Percentiles rank a stretch among this genome's conserved stretches.
These are phyloP conservation scores for Chaenocephalus aceratus DNA, from an alignment of 2,113 vertebrate species.

Conservation along the genomic window DNA sequence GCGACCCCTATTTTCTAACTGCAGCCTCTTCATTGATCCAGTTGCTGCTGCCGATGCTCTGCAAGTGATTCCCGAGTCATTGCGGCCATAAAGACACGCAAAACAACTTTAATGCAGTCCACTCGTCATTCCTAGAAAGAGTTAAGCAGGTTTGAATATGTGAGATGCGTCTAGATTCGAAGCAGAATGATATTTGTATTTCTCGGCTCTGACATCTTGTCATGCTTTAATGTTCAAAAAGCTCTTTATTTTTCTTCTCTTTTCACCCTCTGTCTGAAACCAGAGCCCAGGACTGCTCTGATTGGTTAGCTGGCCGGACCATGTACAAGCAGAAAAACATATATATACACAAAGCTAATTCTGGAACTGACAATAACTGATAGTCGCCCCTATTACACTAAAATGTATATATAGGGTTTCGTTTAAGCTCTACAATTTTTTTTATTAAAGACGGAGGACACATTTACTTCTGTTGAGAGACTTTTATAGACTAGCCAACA, in stretches of 20 bases:
- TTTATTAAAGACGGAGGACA: neutral
- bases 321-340: too few species aligned
- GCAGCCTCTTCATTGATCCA: constrained; percentile 70
- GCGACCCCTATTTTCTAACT: constrained; percentile 61
- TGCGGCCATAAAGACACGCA: constrained; percentile 44
- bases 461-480: neutral
- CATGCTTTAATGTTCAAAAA: too few species aligned
- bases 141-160: neutral
- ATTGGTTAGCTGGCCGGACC: too few species aligned
- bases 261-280: too few species aligned
- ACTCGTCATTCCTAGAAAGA: neutral
- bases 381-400: neutral
- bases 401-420: neutral
- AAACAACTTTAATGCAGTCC: constrained; percentile 12
- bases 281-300: too few species aligned
- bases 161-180: neutral
- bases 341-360: too few species aligned
- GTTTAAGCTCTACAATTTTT: neutral
- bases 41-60: constrained; percentile 51
- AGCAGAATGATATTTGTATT: too few species aligned
- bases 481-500: neutral
- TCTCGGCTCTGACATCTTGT: too few species aligned
- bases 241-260: too few species aligned
- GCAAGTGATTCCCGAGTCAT: constrained; percentile 34
- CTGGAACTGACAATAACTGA: too few species aligned